A percentile compares a stretch with the other conserved stretches of the same genome.
Conservation (phyloP, 92 coral and sea anemone species). For the Pocillopora meandrina region DNA sequence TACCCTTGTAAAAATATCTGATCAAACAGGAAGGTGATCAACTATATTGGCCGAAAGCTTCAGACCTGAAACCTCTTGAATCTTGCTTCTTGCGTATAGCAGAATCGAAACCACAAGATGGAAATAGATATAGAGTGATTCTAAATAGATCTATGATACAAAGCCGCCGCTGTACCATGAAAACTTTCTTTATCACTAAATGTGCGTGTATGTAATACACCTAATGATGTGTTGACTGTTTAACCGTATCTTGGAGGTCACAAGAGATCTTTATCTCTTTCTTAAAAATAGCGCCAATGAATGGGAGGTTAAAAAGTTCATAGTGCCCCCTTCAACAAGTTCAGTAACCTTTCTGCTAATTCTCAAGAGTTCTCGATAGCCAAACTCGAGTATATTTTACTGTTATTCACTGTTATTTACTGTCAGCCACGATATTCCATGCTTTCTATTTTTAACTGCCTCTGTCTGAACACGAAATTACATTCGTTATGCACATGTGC, state of each 20-base stretch:
- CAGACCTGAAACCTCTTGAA: neutral
- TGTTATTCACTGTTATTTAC: neutral
- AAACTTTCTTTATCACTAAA: neutral
- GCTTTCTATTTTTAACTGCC: neutral
- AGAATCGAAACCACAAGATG: neutral
- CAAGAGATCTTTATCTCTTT: neutral
- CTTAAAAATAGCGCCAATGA: slow-evolving; percentile 7
- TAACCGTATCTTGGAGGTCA: slow-evolving; percentile 16
- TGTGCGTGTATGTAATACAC: neutral
- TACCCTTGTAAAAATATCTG: neutral
- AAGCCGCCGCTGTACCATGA: neutral
- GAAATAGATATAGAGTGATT: neutral
- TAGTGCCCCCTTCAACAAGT: neutral
- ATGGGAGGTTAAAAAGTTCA: neutral
- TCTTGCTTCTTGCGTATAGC: neutral
- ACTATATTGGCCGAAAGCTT: neutral
- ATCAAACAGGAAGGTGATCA: neutral
- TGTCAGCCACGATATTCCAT: neutral
- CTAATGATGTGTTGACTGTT: neutral
- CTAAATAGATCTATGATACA: neutral
- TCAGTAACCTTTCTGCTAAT: neutral
- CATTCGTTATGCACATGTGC: no score
- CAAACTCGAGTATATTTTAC: neutral
- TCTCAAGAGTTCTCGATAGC: neutral
- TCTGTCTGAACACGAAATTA: neutral